Conservation (phyloP, 2,888 invertebrate species). For the Perithous albicinctus region DNA sequence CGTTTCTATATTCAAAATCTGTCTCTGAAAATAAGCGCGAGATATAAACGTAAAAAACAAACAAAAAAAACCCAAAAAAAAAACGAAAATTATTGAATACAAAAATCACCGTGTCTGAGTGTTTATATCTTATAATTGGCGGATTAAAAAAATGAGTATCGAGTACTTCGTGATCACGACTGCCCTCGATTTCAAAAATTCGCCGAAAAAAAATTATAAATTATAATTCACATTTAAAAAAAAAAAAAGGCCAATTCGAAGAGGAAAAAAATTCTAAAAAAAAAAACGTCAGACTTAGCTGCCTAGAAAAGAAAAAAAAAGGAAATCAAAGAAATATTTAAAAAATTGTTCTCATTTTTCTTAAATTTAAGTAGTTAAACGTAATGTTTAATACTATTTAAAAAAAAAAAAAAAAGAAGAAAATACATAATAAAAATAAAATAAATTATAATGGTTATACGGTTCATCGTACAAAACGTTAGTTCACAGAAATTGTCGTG, state of each 20-base stretch:
- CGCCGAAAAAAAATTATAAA: too few relatives aligned
- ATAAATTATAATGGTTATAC: conserved; percentile 24
- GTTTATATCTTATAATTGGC: conserved; percentile 25
- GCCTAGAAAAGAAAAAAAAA: conserved; percentile 18
- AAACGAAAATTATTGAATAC: too few relatives aligned
- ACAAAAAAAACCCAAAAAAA: too few relatives aligned
- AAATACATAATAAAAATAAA: too few relatives aligned
- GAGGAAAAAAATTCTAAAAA: conserved; percentile 11
- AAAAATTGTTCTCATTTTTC: conserved; percentile 14
- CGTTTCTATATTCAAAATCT: too few relatives aligned
- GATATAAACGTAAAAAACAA: too few relatives aligned
- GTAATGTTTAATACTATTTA: conserved; percentile 18
- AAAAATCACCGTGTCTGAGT: conserved; percentile 55
- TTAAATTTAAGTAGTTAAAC: conserved; percentile 11
- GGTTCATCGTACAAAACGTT: conserved; percentile 40
- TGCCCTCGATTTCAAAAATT: conserved; percentile 79
- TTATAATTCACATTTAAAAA: conserved; percentile 12
- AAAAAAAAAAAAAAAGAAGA: conserved; percentile 34
- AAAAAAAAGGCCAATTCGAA: conserved; percentile 31
- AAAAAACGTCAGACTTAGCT: conserved; percentile 4
- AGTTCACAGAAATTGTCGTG: conserved; percentile 13
- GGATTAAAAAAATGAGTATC: conserved; percentile 11
- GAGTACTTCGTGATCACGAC: conserved; percentile 74
- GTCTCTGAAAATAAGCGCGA: too few relatives aligned
- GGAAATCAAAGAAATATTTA: conserved; percentile 44